Conservation (phyloP, 2,113 vertebrate genomes). For the Macheiramphus alcinus region DNA sequence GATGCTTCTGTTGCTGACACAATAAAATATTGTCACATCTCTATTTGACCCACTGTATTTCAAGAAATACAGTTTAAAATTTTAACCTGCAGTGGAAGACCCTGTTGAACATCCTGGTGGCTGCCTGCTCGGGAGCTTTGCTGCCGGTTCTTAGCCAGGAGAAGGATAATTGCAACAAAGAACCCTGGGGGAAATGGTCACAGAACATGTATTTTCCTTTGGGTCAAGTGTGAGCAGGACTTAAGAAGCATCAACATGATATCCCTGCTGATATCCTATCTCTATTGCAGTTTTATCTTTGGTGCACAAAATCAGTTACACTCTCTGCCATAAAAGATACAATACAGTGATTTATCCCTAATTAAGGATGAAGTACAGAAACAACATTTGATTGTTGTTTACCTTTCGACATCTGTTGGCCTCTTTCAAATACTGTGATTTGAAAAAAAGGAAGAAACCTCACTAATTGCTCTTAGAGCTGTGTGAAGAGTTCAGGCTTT, state of each 20-base stretch:
- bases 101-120: background rate
- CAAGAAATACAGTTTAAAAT: background rate
- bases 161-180: background rate
- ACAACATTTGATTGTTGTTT: slow-evolving; percentile 48
- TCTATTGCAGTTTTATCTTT: background rate
- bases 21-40: background rate
- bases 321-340: background rate
- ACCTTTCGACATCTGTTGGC: slow-evolving; percentile 41
- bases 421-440: slow-evolving; percentile 40
- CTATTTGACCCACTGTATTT: background rate
- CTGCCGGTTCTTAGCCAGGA: background rate
- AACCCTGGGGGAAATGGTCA: background rate
- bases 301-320: background rate
- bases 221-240: background rate
- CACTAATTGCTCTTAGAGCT: slow-evolving; percentile 51
- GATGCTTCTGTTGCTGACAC: no score
- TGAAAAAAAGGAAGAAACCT: slow-evolving; percentile 41
- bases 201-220: background rate
- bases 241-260: background rate
- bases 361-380: slow-evolving; percentile 26
- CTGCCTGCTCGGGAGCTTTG: background rate
- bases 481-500: slow-evolving; percentile 53
- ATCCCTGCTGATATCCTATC: background rate
- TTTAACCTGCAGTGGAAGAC: background rate
- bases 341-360: slow-evolving; percentile 36